Evolutionary conservation across 2,888 invertebrate species (phyloP), one percentile per base, ranked within the genome.

Genomic region (Drosophila subsilvestris): DNA sequence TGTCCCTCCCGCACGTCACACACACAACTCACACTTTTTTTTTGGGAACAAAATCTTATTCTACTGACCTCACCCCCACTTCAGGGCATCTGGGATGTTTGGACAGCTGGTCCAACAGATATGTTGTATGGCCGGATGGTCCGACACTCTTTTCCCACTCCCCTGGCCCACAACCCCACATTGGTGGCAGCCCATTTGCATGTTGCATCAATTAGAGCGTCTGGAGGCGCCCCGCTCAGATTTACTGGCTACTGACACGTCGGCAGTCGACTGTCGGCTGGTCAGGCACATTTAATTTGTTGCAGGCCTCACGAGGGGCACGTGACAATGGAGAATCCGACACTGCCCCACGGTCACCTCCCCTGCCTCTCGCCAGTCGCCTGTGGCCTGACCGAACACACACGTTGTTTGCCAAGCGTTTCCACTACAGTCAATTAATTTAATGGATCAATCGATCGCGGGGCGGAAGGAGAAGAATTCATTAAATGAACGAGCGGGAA

Each of bases 381-480:
- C 67, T 74, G n/a, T n/a, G n/a, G n/a, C n/a, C 20, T 20, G 37
- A 6, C 37, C 51, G 55, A 69, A 53, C 59, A 18, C 47, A 50
- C 48, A 59, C 37, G 37, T 45, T 79, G 75, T 56, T 76, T 65
- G 74, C 70, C 70, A 78, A 86, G 73, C 79, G 77, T 73, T 80
- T 80, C 56, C 75, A 75, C 76, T 80, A 75, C 76, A 82, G 80
- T 86, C 86, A 83, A 83, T 83, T 83, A 80, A 86, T 83, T 83
- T 83, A 83, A 83, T 83, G 83, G 86, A 80, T 75, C 79, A 80
- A 83, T 83, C 80, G 83, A 86, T 86, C 83, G 84, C 47, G 73
- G 44, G 42, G 47, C 51, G 51, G 37, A 67, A 55, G 65, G 45
- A 48, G 51, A 47, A 61, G 18, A 44, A 66, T 42, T 60, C 55